Base-by-base conservation (phyloP, 37 sponge, comb jelly and placozoan genomes). In the Corticium candelabrum region DNA sequence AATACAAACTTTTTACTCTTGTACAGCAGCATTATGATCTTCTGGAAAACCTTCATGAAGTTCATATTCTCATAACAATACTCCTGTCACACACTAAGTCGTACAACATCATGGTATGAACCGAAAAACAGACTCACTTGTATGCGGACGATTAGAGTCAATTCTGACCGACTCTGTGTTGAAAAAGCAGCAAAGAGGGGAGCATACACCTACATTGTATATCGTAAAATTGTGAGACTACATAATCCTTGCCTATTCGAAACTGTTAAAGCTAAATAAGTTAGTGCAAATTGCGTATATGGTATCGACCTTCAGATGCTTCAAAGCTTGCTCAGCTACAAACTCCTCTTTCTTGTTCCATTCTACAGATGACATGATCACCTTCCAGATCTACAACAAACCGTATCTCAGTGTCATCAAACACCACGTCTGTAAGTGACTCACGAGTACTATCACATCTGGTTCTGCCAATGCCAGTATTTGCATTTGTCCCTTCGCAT, bases 1-100 rank as follows among this genome's bases (percentile, higher is more conserved):
- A 70, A 29, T 32, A 34, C 21, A 5, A 7, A 4, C 21, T 27
- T 75, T 87, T 79, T 69, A 95, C 96, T 84, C 35, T 87, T 81
- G 78, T 97, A 97, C 3, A 97, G 86, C 67, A 85, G 84, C 34
- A 91, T 67, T n/a, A 93, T 74, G 32, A 97, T 94, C 67, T 89
- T 94, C 73, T 91, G 89, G 82, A 97, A 97, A 50, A 88, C 40
- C 35, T 94, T 90, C 69, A 86, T 85, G 84, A 97, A 91, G 77
- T 83, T 83, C 40, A 87, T 78, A 40, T 94, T 86, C 41, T 93
- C 92, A 81, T 86, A 94, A 77, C 98, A 97, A 50, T 82, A 97
- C 74, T 94, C 92, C 76, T 97, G 94, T 37, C 5, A 43, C 56
- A 43, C 56, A 43, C 56, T 21, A 5, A 43, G 11, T 21, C 56